Conservation (phyloP, 2,113 vertebrate species). For the Butorides virescens region DNA sequence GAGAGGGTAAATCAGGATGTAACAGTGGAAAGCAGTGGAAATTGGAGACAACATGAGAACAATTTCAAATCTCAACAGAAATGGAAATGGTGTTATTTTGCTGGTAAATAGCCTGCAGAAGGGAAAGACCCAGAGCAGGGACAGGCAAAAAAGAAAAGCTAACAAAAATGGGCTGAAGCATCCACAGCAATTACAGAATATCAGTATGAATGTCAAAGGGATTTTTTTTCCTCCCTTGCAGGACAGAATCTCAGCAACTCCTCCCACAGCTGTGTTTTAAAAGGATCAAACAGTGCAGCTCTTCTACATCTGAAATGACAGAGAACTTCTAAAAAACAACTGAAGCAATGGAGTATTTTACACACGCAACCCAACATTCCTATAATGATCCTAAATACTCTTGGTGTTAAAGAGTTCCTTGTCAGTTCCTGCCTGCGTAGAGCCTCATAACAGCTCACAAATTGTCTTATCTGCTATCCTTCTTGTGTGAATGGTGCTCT, state of each 20-base stretch:
- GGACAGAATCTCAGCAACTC: neutral
- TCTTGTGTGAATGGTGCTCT: neutral
- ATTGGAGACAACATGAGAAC: neutral
- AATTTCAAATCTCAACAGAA: neutral
- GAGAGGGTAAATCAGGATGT: neutral
- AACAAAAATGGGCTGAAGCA: neutral
- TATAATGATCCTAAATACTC: constrained; percentile 1
- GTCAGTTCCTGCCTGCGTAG: neutral
- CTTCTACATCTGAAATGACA: neutral
- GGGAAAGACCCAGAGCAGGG: neutral
- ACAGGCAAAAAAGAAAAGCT: neutral
- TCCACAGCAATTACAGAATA: neutral
- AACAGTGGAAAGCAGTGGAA: neutral
- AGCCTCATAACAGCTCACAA: constrained; percentile 30
- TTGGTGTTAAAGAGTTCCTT: neutral
- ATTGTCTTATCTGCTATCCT: neutral
- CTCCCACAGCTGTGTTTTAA: neutral
- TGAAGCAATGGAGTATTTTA: neutral
- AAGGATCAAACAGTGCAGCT: neutral
- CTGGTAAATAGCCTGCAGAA: neutral
- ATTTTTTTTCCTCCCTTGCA: neutral
- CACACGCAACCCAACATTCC: neutral
- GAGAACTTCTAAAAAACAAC: neutral
- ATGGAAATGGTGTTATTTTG: neutral
- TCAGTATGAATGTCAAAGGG: neutral